Base-by-base conservation (phyloP, 2,113 vertebrate genomes). In the Chitala chitala region DNA sequence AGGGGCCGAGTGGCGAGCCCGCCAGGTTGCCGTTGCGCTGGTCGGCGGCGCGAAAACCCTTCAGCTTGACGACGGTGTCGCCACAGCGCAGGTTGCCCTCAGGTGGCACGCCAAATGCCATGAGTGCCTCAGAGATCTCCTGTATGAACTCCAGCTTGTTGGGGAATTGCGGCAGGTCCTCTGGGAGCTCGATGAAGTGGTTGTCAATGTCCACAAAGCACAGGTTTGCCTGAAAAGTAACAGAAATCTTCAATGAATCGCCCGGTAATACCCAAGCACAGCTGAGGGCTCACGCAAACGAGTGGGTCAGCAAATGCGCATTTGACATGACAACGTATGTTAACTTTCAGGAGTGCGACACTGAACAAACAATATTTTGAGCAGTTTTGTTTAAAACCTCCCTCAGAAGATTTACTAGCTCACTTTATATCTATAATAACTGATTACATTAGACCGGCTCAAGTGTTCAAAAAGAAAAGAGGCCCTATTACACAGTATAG, bases 201-300 rank as follows among this genome's bases (percentile, higher is more conserved):
- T 99, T 98, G 88, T 99, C 97, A 56, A 99, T 94, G 84, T 99
- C 97, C 87, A 99, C 96, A 81, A 99, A 98, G 87, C 97, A 99
- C 77, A 99, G 87, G 82, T 98, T 98, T 77, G 97, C 97, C 97
- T 99, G 78, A 53, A 77, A 89, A 92, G 55, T 92, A 89, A 31
- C 20, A 33, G 4, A 53, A 53, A 36, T 15, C 2, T 1, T 15
- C 38, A 38, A 17, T 54, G 61, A 26, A n/a, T n/a, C n/a, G n/a
- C n/a, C n/a, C n/a, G n/a, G n/a, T n/a, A n/a, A n/a, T n/a, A n/a
- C n/a, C n/a, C n/a, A n/a, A n/a, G n/a, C n/a, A n/a, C n/a, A n/a
- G n/a, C n/a, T n/a, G n/a, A n/a, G n/a, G n/a, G n/a, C n/a, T n/a
- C n/a, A n/a, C n/a, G n/a, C n/a, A n/a, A n/a, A n/a, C n/a, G n/a